Evolutionary conservation across 2,888 invertebrate genomes (phyloP).

Genomic region (Cephus rjabovi): DNA sequence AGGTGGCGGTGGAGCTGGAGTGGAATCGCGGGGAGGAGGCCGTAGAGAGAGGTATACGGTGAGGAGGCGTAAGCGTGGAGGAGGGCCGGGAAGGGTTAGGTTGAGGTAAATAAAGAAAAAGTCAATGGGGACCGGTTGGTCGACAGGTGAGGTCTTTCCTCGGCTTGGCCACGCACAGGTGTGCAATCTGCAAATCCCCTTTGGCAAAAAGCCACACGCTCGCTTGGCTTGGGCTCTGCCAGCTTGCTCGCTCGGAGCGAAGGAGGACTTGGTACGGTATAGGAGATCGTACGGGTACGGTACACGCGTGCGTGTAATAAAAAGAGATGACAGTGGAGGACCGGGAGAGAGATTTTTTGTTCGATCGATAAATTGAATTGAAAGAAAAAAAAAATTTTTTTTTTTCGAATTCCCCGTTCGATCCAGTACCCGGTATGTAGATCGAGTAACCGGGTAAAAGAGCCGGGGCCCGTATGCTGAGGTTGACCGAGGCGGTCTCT

Average conservation of each 20-base stretch:
- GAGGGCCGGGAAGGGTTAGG: constrained; percentile 27
- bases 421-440: too few relatives aligned
- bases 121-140: constrained; percentile 64
- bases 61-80: constrained; percentile 21
- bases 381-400: too few relatives aligned
- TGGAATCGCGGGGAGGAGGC: neutral
- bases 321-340: too few relatives aligned
- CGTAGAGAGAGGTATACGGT: constrained; percentile 23
- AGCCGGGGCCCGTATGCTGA: too few relatives aligned
- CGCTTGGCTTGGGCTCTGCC: constrained; percentile 12
- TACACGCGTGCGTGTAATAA: too few relatives aligned
- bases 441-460: too few relatives aligned
- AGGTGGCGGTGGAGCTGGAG: constrained; percentile 25
- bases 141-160: constrained; percentile 65
- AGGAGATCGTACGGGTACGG: too few relatives aligned
- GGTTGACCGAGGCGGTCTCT: too few relatives aligned
- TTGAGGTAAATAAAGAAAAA: constrained; percentile 58
- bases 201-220: constrained; percentile 52
- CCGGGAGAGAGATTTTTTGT: too few relatives aligned
- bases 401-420: too few relatives aligned
- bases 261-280: too few relatives aligned
- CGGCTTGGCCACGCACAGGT: constrained; percentile 58
- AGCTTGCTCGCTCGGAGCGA: neutral
- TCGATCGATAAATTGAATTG: too few relatives aligned
- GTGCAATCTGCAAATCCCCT: constrained; percentile 63